phyloP scores from a whole-genome alignment of 2,797 vertebrate genomes.

The Rhincodon typus region DNA sequence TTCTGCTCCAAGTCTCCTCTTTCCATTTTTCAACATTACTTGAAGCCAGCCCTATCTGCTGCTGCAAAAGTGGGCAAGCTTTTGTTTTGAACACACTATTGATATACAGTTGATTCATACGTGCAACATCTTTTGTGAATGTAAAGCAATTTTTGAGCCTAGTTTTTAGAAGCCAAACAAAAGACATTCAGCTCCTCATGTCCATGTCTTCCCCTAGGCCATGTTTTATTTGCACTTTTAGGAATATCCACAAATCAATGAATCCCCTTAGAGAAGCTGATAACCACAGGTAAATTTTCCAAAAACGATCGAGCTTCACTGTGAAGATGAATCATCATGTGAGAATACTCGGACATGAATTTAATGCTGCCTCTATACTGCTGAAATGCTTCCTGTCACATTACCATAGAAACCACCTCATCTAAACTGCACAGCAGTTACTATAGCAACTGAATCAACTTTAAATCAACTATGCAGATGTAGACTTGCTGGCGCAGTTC shows the following conservation, averaged over 20 bases:
- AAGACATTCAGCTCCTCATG: not conserved
- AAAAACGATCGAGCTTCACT: not conserved
- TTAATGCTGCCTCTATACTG: not conserved
- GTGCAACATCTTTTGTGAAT: not conserved
- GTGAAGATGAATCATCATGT: not conserved
- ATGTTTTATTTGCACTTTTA: not conserved
- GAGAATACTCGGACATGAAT: not conserved
- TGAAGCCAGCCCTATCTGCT: not conserved
- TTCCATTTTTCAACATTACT: no score
- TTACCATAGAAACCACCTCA: slow-evolving; percentile 2
- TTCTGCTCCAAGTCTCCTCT: not conserved
- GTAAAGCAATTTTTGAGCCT: not conserved
- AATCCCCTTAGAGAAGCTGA: not conserved
- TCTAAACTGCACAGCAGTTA: not conserved
- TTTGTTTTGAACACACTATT: not conserved
- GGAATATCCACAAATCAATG: not conserved
- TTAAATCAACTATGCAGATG: slow-evolving; percentile 22
- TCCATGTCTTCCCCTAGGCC: not conserved
- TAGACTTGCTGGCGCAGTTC: not conserved
- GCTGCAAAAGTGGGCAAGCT: not conserved
- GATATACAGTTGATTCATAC: not conserved
- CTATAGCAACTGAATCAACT: slow-evolving; percentile 33
- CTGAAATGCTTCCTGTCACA: not conserved
- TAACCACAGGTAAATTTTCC: not conserved
- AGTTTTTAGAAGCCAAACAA: not conserved